Evolutionary conservation across 2,113 vertebrate genomes (phyloP).

Genomic region (Machaerirhynchus nigripectus): DNA sequence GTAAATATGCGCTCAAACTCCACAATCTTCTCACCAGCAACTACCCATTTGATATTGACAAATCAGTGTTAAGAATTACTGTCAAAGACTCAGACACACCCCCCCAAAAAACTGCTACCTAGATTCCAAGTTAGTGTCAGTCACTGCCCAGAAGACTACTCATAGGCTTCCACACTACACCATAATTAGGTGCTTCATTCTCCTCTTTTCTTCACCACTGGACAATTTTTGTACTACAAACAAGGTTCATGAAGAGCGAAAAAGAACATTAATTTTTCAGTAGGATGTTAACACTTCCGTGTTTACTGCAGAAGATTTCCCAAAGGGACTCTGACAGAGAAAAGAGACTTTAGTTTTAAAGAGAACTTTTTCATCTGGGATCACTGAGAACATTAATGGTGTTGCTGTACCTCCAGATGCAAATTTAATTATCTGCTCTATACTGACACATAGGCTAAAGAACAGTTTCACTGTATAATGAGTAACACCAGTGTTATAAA

Average conservation of each 20-base stretch:
- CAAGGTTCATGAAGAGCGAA: not conserved
- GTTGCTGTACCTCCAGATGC: not conserved
- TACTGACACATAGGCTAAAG: not conserved
- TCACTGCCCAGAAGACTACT: not conserved
- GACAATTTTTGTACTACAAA: not conserved
- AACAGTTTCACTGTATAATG: not conserved
- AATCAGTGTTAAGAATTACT: not conserved
- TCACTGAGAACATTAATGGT: not conserved
- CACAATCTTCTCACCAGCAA: not conserved
- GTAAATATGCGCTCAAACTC: not conserved
- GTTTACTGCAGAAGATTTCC: not conserved
- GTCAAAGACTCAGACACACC: not conserved
- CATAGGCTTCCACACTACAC: not conserved
- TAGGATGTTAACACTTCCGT: not conserved
- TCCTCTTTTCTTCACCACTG: not conserved
- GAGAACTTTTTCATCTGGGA: not conserved
- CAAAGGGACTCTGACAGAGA: not conserved
- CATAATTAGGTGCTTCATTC: not conserved
- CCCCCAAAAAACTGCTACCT: not conserved
- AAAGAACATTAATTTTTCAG: not conserved
- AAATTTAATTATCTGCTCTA: not conserved
- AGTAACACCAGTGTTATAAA: not conserved
- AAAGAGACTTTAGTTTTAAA: not conserved
- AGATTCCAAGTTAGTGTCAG: not conserved
- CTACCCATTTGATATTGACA: not conserved